A percentile compares a stretch with the other conserved stretches of the same genome.
Conservation (phyloP, 2,797 vertebrate genomes). For the Crenichthys baileyi region DNA sequence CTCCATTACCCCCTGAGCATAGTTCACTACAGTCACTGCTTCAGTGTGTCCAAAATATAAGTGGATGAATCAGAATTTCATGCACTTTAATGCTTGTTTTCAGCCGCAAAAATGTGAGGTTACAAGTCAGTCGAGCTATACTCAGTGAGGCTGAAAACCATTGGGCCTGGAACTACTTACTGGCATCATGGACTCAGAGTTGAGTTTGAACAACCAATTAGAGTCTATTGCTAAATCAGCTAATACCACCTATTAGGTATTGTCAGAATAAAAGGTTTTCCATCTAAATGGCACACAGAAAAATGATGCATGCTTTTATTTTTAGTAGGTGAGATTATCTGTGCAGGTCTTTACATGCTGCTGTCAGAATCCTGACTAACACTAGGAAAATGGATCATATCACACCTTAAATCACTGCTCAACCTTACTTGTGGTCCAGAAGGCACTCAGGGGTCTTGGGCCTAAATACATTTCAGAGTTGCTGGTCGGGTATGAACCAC, state of each 20-base stretch:
- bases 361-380: not conserved
- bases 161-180: not conserved
- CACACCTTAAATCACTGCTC: not conserved
- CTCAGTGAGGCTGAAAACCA: not conserved
- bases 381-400: not conserved
- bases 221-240: not conserved
- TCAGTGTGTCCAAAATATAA: too few species aligned
- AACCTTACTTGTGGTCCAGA: too few species aligned
- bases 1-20: too few species aligned
- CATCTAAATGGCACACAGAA: not conserved
- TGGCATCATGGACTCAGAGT: not conserved
- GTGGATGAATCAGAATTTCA: not conserved
- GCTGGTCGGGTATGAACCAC: too few species aligned
- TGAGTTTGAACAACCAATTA: not conserved
- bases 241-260: not conserved
- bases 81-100: not conserved
- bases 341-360: not conserved
- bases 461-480: too few species aligned
- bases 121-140: not conserved
- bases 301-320: not conserved
- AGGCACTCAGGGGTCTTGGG: too few species aligned
- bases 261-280: not conserved
- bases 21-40: too few species aligned
- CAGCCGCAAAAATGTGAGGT: not conserved
- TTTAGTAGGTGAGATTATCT: not conserved